Percentiles rank a stretch among this genome's conserved stretches.
Evolutionary conservation across 1,140 invertebrate genomes (phyloP).

Genomic region (Akabosia matsudoensis): DNA sequence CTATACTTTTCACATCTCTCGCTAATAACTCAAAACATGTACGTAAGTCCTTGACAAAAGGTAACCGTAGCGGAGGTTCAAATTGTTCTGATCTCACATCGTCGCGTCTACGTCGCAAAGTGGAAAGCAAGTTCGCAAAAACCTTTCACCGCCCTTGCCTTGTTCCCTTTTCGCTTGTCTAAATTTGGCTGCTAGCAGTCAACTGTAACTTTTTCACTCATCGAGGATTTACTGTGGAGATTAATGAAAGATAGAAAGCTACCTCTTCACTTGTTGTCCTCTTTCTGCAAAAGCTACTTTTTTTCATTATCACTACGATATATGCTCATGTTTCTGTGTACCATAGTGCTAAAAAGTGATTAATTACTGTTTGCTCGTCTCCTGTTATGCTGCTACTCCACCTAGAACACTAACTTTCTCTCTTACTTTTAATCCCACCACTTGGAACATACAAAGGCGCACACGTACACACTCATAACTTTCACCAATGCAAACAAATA

Average conservation of each 20-base stretch:
- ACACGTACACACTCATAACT: too few species aligned
- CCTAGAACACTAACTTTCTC: not conserved
- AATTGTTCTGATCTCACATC: too few species aligned
- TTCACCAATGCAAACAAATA: too few species aligned
- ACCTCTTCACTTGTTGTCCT: not conserved
- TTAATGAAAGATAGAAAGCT: not conserved
- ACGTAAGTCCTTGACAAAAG: too few species aligned
- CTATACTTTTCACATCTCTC: too few species aligned
- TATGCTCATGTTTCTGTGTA: not conserved
- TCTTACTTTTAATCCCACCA: not conserved
- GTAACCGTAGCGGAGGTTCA: too few species aligned
- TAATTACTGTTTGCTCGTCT: conserved; percentile 7
- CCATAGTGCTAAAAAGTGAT: conserved; percentile 3
- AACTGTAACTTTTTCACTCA: not conserved
- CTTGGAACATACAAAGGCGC: too few species aligned
- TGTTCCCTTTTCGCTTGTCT: not conserved
- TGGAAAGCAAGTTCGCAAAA: not conserved
- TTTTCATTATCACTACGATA: not conserved
- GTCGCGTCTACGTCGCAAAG: not conserved
- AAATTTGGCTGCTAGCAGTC: not conserved
- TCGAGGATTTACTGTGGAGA: not conserved
- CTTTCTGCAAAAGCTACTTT: not conserved
- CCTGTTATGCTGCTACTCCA: not conserved
- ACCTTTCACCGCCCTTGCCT: not conserved
- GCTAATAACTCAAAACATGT: too few species aligned